A percentile compares a stretch with the other conserved stretches of the same genome.
These are phyloP conservation scores for Trematomus bernacchii DNA, from an alignment of 2,797 vertebrate species.

Conservation along the genomic window DNA sequence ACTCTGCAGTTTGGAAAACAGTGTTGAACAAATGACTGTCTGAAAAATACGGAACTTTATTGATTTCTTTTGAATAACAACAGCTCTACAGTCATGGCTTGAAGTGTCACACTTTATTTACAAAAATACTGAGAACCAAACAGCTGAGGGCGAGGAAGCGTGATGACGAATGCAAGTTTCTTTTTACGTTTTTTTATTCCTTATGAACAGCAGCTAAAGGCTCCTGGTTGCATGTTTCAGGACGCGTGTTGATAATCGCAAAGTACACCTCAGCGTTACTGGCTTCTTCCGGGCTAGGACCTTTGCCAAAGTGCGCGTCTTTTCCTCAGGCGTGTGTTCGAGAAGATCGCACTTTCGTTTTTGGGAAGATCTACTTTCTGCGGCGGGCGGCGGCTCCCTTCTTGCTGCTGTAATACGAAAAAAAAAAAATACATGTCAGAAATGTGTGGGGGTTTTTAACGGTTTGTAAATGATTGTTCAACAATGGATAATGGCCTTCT, in stretches of 20 bases:
- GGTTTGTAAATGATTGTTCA: not conserved
- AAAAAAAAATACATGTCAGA: conserved; percentile 52
- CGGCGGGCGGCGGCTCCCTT: conserved; percentile 93
- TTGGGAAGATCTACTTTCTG: conserved; percentile 90
- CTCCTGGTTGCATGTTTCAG: conserved; percentile 60
- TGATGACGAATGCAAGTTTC: conserved; percentile 41
- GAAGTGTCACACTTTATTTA: conserved; percentile 93
- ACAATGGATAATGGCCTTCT: too few relatives aligned
- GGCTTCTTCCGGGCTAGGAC: conserved; percentile 62
- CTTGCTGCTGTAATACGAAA: conserved; percentile 91
- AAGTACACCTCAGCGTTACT: conserved; percentile 56
- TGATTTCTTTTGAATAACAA: conserved; percentile 73
- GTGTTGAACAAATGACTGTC: conserved; percentile 68
- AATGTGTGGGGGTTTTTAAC: not conserved
- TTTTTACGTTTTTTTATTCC: conserved; percentile 47
- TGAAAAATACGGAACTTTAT: conserved; percentile 78
- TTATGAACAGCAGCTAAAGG: conserved; percentile 69
- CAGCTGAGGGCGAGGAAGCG: conserved; percentile 73
- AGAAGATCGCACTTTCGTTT: conserved; percentile 59
- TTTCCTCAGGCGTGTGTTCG: conserved; percentile 69
- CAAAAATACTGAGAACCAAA: conserved; percentile 88
- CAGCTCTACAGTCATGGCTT: conserved; percentile 76
- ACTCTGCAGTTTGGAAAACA: conserved; percentile 29
- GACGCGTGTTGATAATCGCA: conserved; percentile 43
- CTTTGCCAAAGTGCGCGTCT: conserved; percentile 53